A percentile compares a stretch with the other conserved stretches of the same genome.
These are phyloP conservation scores for Lydus trimaculatus DNA, from an alignment of 2,888 invertebrate genomes.

Conservation along the genomic window DNA sequence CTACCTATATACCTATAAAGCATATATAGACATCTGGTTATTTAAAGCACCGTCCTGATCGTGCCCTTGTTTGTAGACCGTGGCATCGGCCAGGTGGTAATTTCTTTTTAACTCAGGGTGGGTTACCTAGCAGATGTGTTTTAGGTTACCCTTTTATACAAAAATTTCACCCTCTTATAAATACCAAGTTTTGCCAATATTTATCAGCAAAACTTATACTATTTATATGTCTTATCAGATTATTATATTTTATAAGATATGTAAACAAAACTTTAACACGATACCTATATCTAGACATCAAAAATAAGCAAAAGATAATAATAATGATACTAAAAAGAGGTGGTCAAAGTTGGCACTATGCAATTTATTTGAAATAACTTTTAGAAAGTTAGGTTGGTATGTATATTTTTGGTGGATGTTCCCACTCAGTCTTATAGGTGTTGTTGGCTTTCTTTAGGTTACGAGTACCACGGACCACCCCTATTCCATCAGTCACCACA, in stretches of 20 bases:
- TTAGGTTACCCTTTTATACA: conserved; percentile 38
- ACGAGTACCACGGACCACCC: background rate
- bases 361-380: background rate
- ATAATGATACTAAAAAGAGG: background rate
- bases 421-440: background rate
- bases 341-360: background rate
- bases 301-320: background rate
- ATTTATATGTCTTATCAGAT: conserved; percentile 2
- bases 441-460: background rate
- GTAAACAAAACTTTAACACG: background rate
- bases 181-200: conserved; percentile 42
- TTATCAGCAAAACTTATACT: conserved; percentile 5
- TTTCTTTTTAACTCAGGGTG: conserved; percentile 59
- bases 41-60: conserved; percentile 35
- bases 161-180: conserved; percentile 49
- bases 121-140: conserved; percentile 58
- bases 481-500: background rate
- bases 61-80: conserved; percentile 60
- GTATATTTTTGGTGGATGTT: background rate
- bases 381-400: background rate
- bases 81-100: conserved; percentile 61
- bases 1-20: background rate
- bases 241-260: background rate
- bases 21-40: conserved; percentile 45
- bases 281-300: background rate